Conservation (phyloP, 2,113 vertebrate genomes). For the Rhinoptilus africanus region DNA sequence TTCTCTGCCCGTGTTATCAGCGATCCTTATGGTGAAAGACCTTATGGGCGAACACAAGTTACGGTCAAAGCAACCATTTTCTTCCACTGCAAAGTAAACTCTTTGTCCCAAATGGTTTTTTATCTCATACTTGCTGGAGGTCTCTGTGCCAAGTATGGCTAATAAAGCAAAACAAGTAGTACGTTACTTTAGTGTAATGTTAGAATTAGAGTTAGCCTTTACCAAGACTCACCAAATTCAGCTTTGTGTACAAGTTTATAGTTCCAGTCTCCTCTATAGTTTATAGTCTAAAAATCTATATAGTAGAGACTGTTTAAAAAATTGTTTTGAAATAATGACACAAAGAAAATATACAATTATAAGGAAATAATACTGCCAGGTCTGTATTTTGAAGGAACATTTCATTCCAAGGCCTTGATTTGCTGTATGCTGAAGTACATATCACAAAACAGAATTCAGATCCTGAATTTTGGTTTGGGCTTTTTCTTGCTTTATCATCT, state of each 20-base stretch:
- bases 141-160: slow-evolving; percentile 95
- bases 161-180: background rate
- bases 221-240: background rate
- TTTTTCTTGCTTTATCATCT: background rate
- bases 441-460: background rate
- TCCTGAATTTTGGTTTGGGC: background rate
- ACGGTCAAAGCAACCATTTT: slow-evolving; percentile 90
- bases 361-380: background rate
- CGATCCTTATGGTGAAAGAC: slow-evolving; percentile 86
- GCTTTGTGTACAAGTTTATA: background rate
- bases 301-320: background rate
- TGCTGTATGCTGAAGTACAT: background rate
- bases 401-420: background rate
- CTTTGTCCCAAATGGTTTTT: slow-evolving; percentile 90
- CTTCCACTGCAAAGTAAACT: slow-evolving; percentile 92
- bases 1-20: slow-evolving; percentile 84
- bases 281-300: background rate
- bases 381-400: background rate
- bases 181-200: background rate
- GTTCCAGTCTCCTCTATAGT: background rate
- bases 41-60: slow-evolving; percentile 89
- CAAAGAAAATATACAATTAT: background rate
- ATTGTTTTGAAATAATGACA: background rate
- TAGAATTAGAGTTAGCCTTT: background rate
- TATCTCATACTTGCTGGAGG: slow-evolving; percentile 94